Percentiles rank a stretch among this genome's conserved stretches.
Conservation (phyloP, 2,888 invertebrate genomes). For the Chrysolina americana region DNA sequence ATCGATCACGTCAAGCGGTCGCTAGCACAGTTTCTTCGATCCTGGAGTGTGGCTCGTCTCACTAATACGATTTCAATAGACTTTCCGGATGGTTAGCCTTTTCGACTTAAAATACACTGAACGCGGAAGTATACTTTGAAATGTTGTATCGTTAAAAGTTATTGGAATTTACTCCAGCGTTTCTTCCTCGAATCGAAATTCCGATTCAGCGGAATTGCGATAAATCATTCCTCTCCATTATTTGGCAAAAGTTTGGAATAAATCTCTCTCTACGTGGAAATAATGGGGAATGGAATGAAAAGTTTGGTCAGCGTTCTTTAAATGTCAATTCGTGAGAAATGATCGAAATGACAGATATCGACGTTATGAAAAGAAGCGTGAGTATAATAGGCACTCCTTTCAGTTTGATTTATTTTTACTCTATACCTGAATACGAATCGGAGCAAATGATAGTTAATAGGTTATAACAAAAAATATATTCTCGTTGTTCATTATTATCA, state of each 20-base stretch:
- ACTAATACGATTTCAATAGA: background rate
- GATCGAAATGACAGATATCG: constrained; percentile 8
- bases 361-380: background rate
- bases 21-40: background rate
- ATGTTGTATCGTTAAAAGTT: constrained; percentile 7
- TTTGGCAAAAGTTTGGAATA: constrained; percentile 8
- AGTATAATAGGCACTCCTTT: background rate
- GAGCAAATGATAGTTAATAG: no score
- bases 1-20: background rate
- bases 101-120: background rate
- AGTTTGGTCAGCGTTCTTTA: constrained; percentile 16
- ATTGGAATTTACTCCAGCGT: background rate
- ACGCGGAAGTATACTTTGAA: background rate
- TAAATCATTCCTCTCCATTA: constrained; percentile 11
- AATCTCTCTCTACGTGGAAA: constrained; percentile 13
- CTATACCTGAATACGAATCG: background rate
- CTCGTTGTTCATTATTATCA: no score
- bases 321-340: constrained; percentile 14
- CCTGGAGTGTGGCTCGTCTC: background rate
- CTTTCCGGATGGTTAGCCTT: background rate
- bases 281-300: constrained; percentile 3
- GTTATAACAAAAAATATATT: no score
- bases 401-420: background rate
- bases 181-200: background rate
- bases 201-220: constrained; percentile 2